phyloP scores from a whole-genome alignment of 2,113 vertebrate genomes.

The Cepphus grylle region DNA sequence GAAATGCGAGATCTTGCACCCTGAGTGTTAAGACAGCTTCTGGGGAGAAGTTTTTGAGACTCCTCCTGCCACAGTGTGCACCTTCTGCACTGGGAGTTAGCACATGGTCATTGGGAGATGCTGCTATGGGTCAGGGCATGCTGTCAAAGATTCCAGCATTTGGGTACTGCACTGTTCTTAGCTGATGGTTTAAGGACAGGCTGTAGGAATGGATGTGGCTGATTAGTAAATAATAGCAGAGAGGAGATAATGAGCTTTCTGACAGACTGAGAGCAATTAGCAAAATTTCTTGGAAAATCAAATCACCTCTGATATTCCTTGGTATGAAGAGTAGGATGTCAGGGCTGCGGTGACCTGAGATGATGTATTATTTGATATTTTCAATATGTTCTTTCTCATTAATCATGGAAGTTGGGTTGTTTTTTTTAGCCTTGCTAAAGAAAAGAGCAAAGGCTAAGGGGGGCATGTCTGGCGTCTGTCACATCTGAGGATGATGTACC shows the following conservation, averaged over 20 bases:
- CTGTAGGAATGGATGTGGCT: not conserved
- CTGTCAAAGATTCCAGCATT: not conserved
- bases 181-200: slow-evolving; percentile 11
- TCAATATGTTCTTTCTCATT: not conserved
- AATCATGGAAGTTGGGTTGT: not conserved
- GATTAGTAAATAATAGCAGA: not conserved
- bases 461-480: not conserved
- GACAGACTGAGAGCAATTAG: not conserved
- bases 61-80: not conserved
- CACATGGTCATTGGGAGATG: not conserved
- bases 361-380: not conserved
- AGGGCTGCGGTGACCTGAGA: not conserved
- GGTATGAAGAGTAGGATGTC: not conserved
- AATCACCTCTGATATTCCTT: not conserved
- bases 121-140: not conserved
- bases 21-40: not conserved
- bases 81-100: not conserved
- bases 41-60: not conserved
- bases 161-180: not conserved
- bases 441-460: not conserved
- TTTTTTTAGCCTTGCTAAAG: not conserved
- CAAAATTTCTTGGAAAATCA: not conserved
- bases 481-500: not conserved
- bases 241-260: slow-evolving; percentile 2
- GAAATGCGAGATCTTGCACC: not conserved